A percentile compares a stretch with the other conserved stretches of the same genome.
phyloP scores from a whole-genome alignment of 2,113 vertebrate species.

The Coturnix japonica region DNA sequence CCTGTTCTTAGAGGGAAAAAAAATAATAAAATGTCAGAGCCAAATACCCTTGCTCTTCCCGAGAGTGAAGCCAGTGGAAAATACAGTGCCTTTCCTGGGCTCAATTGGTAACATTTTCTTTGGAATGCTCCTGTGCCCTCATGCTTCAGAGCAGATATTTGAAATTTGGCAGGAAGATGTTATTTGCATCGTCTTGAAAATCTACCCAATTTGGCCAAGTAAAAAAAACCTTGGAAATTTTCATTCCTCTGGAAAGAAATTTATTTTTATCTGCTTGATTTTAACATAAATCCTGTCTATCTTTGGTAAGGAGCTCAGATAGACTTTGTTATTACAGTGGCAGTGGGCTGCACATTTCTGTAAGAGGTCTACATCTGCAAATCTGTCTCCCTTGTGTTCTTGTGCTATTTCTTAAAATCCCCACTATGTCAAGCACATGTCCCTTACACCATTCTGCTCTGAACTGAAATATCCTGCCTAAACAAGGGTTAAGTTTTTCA shows the following conservation, averaged over 20 bases:
- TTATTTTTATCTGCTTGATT: neutral
- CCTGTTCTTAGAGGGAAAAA: neutral
- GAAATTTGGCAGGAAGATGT: conserved; percentile 28
- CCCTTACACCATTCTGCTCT: neutral
- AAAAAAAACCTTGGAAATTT: neutral
- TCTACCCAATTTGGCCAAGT: conserved; percentile 11
- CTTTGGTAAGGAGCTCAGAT: neutral
- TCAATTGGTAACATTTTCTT: conserved; percentile 33
- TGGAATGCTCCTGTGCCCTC: conserved; percentile 3
- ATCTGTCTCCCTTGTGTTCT: neutral
- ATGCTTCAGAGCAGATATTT: conserved; percentile 20
- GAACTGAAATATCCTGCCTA: neutral
- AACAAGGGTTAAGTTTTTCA: neutral
- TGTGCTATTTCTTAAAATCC: neutral
- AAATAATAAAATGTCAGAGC: neutral
- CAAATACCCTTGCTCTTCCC: neutral
- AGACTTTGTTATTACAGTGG: neutral
- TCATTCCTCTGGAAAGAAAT: neutral
- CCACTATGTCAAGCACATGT: neutral
- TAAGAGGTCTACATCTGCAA: neutral
- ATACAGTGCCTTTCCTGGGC: conserved; percentile 40
- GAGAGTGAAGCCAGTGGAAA: conserved; percentile 14
- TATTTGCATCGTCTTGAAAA: neutral
- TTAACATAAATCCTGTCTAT: neutral
- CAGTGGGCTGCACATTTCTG: neutral